Base-by-base conservation (phyloP, 2,888 invertebrate species). In the Callimorpha dominula region DNA sequence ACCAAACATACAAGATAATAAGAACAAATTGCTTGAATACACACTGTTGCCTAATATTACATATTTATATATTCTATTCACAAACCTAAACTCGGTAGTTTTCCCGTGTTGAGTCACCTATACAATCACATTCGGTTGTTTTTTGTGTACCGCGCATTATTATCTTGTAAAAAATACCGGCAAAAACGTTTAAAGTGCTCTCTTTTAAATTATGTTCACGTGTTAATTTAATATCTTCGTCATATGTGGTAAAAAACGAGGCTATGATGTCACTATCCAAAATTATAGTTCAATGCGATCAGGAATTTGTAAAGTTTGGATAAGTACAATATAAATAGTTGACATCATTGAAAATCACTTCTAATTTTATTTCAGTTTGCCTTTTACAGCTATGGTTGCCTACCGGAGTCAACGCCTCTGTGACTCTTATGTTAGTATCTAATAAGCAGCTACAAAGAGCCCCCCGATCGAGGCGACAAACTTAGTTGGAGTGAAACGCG, bases 121-220 rank as follows among this genome's bases (percentile, higher is more conserved):
- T 81, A 80, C 68, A 71, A 84, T 78, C 75, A 85, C 68, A 74
- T 81, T 86, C 75, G 81, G 78, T 83, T 82, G 83, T 87, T 87
- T 84, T 85, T 81, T 83, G 77, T 73, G 65, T 69, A 71, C 65
- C 70, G 75, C 83, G 84, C 84, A 86, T 87, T 85, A 86, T 82
- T 76, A 66, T 43, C 46, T 74, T 70, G 63, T 81, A 88, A 89
- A 89, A 89, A 87, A 9, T 63, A 31, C 6, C 14, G 12, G 67
- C 81, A 87, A 88, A 87, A 88, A 87, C 79, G 68, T 65, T 75
- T 77, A 76, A 84, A 79, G 80, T 89, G 92, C 91, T 92, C 92
- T 91, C 92, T 89, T 92, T 93, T 90, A 89, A 86, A 91, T 89
- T 87, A 79, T 81, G 83, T 86, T 87, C 91, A 91, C 92, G 91